A percentile compares a stretch with the other conserved stretches of the same genome.
Conservation (phyloP, 2,797 vertebrate genomes). For the Chromis chromis region DNA sequence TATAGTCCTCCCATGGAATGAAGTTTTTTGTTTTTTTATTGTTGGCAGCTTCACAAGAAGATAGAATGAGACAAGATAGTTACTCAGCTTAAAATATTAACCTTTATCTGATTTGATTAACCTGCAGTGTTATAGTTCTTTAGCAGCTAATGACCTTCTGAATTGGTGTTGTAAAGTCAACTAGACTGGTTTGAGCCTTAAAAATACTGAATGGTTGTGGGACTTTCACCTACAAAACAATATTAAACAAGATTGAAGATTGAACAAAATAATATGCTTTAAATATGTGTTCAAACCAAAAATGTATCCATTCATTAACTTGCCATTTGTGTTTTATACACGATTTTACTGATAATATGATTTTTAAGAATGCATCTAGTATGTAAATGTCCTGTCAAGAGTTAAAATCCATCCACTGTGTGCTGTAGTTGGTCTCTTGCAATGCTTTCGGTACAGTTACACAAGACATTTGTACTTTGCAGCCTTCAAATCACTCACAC, state of each 20-base stretch:
- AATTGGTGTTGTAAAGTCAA: not conserved
- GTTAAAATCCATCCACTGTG: not conserved
- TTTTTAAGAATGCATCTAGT: not conserved
- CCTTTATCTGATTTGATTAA: constrained; percentile 14
- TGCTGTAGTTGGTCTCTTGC: not conserved
- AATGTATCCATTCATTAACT: too few relatives aligned
- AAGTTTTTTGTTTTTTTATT: constrained; percentile 12
- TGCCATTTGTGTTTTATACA: too few relatives aligned
- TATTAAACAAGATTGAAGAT: not conserved
- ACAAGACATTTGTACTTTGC: constrained; percentile 2
- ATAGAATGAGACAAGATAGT: constrained; percentile 6
- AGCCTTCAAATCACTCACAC: not conserved
- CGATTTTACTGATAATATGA: not conserved
- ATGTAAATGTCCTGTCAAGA: not conserved
- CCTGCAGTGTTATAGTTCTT: not conserved
- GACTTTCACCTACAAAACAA: not conserved
- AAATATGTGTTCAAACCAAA: not conserved
- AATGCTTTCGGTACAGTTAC: not conserved
- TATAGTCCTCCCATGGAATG: not conserved
- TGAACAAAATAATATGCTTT: not conserved
- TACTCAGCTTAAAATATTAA: constrained; percentile 30
- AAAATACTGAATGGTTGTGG: not conserved
- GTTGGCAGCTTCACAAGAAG: not conserved
- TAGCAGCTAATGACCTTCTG: constrained; percentile 1
- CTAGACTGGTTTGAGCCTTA: not conserved